Evolutionary conservation across 1,140 invertebrate species (phyloP), one percentile per base, ranked within the genome.

Genomic region (Sitobion miscanthi): DNA sequence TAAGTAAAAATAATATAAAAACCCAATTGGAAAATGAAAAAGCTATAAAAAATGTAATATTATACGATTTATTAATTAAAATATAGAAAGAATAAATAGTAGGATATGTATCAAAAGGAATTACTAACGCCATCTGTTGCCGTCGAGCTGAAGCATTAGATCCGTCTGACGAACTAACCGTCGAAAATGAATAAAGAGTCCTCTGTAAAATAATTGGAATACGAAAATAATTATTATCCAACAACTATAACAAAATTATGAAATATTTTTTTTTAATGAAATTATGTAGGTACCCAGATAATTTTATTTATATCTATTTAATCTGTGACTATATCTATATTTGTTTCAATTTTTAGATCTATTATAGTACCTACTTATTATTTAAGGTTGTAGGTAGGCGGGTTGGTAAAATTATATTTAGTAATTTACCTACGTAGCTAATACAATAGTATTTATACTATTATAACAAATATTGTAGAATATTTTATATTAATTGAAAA

Each of bases 91-190:
- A n/a, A 69, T 1, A 77, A n/a, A n/a, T 0, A 5, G 23, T n/a
- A n/a, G 3, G 62, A n/a, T 77, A n/a, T 17, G 14, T 77, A 77
- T 77, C 21, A 8, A n/a, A 77, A 77, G n/a, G 62, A 77, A 77
- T 77, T n/a, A 45, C 21, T 86, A 54, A 20, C 87, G 87, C 87
- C 49, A 89, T 89, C 87, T 89, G n/a, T n/a, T 54, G 52, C n/a
- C 20, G 49, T 38, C 17, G 8, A 23, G 7, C 9, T 23, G 3
- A 89, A 89, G 9, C 87, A 54, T 54, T 20, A 11, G 20, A 35
- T 89, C 23, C 8, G 35, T 38, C 4, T 38, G 35, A 38, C 17
- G n/a, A 54, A 89, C 87, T 38, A 89, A 54, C 20, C 9, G 47
- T 23, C n/a, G 87, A 54, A 86, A 47, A 17, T 42, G n/a, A n/a